phyloP scores from a whole-genome alignment of 92 coral and sea anemone species.

The Meandrina meandrites region DNA sequence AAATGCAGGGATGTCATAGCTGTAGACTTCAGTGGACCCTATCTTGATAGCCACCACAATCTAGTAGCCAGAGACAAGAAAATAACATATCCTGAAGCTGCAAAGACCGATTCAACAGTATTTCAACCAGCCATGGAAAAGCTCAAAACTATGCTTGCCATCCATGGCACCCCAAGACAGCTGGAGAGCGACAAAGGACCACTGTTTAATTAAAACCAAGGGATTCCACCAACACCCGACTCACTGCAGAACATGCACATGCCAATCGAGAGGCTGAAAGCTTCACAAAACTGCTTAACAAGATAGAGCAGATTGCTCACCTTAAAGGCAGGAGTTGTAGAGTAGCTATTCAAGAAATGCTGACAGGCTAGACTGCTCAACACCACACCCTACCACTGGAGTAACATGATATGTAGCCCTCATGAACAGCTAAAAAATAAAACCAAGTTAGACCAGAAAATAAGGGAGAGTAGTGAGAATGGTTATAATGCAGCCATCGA shows the following conservation, averaged over 20 bases:
- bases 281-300: no score
- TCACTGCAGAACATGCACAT: no score
- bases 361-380: no score
- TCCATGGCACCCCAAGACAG: conserved; percentile 45
- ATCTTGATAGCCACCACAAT: conserved; percentile 48
- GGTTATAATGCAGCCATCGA: conserved; percentile 36
- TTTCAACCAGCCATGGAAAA: conserved; percentile 29
- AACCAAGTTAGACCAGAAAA: conserved; percentile 46
- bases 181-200: no score
- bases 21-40: conserved; percentile 58
- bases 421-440: conserved; percentile 38
- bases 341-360: no score
- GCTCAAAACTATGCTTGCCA: conserved; percentile 44
- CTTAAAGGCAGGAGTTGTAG: conserved; percentile 38
- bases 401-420: conserved; percentile 52
- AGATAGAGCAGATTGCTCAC: conserved; percentile 52
- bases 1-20: conserved; percentile 55
- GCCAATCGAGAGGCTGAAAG: no score
- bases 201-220: conserved; percentile 52
- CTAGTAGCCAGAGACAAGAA: conserved; percentile 53
- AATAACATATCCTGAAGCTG: conserved; percentile 47
- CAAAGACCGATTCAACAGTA: conserved; percentile 30
- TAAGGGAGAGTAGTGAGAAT: conserved; percentile 10
- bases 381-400: conserved; percentile 51
- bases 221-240: conserved; percentile 72